Conservation (phyloP, 2,888 invertebrate species). For the Saturnia pavonia region DNA sequence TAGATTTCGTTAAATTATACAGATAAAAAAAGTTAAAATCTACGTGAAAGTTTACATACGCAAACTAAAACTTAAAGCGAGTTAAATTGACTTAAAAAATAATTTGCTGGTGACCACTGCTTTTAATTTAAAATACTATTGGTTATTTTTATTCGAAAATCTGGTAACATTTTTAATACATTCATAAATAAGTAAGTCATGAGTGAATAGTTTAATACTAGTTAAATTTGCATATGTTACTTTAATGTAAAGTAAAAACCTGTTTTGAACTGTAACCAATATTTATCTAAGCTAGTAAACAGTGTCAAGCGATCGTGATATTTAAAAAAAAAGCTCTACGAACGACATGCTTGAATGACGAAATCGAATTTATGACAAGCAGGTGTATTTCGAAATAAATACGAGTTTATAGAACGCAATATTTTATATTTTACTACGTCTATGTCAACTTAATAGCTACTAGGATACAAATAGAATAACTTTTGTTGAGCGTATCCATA, state of each 20-base stretch:
- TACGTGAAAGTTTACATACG: too few species aligned
- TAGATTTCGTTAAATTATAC: too few species aligned
- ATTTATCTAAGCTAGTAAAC: conserved; percentile 13
- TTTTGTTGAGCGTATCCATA: not conserved
- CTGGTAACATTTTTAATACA: too few species aligned
- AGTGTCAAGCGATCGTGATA: conserved; percentile 10
- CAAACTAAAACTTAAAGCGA: too few species aligned
- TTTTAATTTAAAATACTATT: too few species aligned
- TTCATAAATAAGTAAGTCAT: too few species aligned
- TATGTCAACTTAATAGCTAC: not conserved
- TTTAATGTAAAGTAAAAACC: not conserved
- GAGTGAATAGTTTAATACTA: too few species aligned
- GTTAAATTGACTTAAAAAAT: too few species aligned
- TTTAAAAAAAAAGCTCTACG: conserved; percentile 23
- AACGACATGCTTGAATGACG: conserved; percentile 27
- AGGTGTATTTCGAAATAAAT: conserved; percentile 19
- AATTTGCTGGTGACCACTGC: too few species aligned
- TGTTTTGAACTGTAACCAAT: conserved; percentile 11
- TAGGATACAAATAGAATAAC: not conserved
- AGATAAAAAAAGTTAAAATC: too few species aligned
- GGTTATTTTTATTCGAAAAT: too few species aligned
- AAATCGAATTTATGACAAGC: conserved; percentile 31
- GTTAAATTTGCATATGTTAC: too few species aligned
- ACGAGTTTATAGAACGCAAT: conserved; percentile 57
- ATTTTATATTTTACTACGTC: conserved; percentile 33